Conservation (phyloP, 2,888 invertebrate genomes). For the Cosmia trapezina region DNA sequence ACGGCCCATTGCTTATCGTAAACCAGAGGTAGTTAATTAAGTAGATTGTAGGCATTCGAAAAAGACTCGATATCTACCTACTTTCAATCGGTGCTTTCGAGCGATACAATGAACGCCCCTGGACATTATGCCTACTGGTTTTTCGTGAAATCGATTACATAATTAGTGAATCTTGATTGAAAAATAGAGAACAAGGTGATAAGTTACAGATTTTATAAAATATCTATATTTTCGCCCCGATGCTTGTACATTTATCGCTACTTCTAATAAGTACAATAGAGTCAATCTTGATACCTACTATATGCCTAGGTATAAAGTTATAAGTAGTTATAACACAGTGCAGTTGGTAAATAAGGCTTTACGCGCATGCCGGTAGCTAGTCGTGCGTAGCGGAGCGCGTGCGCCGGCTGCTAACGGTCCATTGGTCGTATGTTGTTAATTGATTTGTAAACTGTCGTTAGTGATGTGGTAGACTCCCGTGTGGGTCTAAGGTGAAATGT, state of each 20-base stretch:
- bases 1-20: constrained; percentile 1
- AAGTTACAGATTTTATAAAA: not conserved
- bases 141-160: not conserved
- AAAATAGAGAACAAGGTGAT: not conserved
- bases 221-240: not conserved
- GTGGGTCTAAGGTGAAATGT: not conserved
- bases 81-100: not conserved
- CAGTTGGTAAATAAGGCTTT: constrained; percentile 53
- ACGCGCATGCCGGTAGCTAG: constrained; percentile 72
- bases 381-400: constrained; percentile 75
- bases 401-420: constrained; percentile 59
- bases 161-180: too few species aligned
- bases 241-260: too few species aligned
- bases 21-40: not conserved
- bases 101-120: not conserved
- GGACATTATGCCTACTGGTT: too few species aligned
- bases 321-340: not conserved
- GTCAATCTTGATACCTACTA: not conserved
- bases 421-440: constrained; percentile 61
- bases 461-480: not conserved
- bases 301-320: not conserved
- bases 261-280: not conserved
- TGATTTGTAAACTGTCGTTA: constrained; percentile 60
- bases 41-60: not conserved
- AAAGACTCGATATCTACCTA: not conserved